Percentiles rank a stretch among this genome's conserved stretches.
These are phyloP conservation scores for Phragmatobia fuliginosa DNA, from an alignment of 2,888 invertebrate species.

Conservation along the genomic window DNA sequence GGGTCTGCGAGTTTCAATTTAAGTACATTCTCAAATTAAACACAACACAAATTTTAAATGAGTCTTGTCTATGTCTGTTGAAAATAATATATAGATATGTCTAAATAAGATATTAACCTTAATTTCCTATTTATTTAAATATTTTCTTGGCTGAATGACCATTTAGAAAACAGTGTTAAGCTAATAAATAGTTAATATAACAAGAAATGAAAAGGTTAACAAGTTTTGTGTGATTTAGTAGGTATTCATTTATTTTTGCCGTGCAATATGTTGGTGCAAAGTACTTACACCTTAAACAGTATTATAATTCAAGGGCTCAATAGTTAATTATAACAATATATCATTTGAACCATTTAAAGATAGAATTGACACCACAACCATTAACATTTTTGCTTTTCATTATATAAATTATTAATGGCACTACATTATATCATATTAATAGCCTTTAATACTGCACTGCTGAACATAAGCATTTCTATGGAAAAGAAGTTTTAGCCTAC, in stretches of 20 bases:
- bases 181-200: conserved; percentile 7
- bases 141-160: conserved; percentile 7
- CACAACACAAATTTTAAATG: background rate
- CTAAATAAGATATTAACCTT: conserved; percentile 1
- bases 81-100: conserved; percentile 1
- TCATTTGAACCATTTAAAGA: background rate
- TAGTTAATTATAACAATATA: background rate
- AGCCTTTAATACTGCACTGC: no score
- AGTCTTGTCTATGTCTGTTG: background rate
- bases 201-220: conserved; percentile 10
- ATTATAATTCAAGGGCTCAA: conserved; percentile 2
- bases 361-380: background rate
- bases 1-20: background rate
- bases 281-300: background rate
- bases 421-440: no score
- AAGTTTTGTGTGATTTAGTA: conserved; percentile 7
- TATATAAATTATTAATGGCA: background rate
- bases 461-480: no score
- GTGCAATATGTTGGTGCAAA: conserved; percentile 8
- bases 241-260: conserved; percentile 8
- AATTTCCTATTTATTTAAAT: conserved; percentile 3
- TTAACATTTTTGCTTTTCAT: background rate
- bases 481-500: no score
- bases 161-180: conserved; percentile 4
- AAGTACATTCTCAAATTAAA: background rate